Evolutionary conservation across 1,140 invertebrate species (phyloP).

Genomic region (Pristionchus pacificus): DNA sequence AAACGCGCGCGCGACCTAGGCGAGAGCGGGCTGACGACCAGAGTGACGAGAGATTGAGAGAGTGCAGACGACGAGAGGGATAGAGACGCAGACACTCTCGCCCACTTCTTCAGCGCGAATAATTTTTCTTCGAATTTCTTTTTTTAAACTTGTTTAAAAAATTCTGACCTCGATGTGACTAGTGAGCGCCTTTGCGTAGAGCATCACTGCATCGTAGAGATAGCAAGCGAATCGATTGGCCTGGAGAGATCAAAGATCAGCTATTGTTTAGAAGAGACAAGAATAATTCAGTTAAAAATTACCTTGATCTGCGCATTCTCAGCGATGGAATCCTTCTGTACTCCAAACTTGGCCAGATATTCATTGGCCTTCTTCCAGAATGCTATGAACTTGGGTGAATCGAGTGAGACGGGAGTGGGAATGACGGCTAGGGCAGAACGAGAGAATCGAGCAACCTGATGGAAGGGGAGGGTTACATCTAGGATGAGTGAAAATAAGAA

Average conservation of each 20-base stretch:
- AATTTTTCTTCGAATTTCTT: neutral
- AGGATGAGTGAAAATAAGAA: too few species aligned
- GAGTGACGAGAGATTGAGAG: too few species aligned
- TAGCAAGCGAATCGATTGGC: conserved; percentile 89
- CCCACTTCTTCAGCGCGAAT: too few species aligned
- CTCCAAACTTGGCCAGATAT: conserved; percentile 46
- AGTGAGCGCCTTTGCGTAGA: conserved; percentile 82
- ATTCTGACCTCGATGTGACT: conserved; percentile 67
- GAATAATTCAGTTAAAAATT: neutral
- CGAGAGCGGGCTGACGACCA: too few species aligned
- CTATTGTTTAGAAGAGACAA: conserved; percentile 11
- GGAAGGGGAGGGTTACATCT: too few species aligned
- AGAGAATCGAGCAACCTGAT: conserved; percentile 47
- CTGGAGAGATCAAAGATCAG: conserved; percentile 61
- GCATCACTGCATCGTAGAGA: conserved; percentile 85
- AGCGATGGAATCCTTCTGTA: conserved; percentile 30
- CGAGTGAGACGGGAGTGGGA: conserved; percentile 50
- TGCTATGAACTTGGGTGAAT: conserved; percentile 26
- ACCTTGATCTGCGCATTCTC: neutral
- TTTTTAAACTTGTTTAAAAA: conserved; percentile 48
- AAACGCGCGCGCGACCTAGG: too few species aligned
- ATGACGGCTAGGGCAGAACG: conserved; percentile 49
- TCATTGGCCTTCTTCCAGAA: conserved; percentile 26
- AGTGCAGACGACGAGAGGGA: too few species aligned
- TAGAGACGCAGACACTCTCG: too few species aligned